Base-by-base conservation (phyloP, 2,797 vertebrate species). In the Momotus momota region DNA sequence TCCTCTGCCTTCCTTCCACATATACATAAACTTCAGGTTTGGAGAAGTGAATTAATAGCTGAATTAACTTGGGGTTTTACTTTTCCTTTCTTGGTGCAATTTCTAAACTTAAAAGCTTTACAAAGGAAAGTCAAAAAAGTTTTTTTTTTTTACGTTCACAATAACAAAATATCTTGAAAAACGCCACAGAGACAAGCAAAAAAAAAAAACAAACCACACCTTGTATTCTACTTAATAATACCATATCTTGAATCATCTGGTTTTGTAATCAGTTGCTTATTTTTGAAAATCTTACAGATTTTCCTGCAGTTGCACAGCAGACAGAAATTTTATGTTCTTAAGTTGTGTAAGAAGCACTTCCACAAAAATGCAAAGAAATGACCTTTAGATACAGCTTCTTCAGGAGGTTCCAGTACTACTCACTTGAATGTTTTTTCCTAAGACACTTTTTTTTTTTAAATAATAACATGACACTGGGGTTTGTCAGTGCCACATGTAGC, bases 181-280 rank as follows among this genome's bases (percentile, higher is more conserved):
- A 41, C 7, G 2, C 19, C 12, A 22, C 6, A 5, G 38, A 55
- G 2, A 5, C 9, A 54, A 38, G 4, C 5, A n/a, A 66, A 64
- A 26, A 3, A 35, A 10, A 6, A 52, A 52, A 29, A 52, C 17
- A 52, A 5, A 14, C 12, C 3, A 52, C 22, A n/a, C 8, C 1
- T 55, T 38, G 1, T 3, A 7, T 69, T 71, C 9, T n/a, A 1
- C 45, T 48, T 40, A 45, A 19, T 9, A 61, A 14, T 8, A 8
- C 6, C 7, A 1, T 25, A 6, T 52, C 31, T 55, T 73, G 12
- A 69, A 40, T 54, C 1, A 1, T 12, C 3, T 4, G 16, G 3
- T 1, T 41, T 81, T 52, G 6, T 31, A n/a, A 46, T 38, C 14
- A 2, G 0, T 11, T 45, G 9, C 3, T 58, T 64, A 10, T 18